Evolutionary conservation across 2,888 invertebrate genomes (phyloP), one percentile per base, ranked within the genome.

Genomic region (Apantesis nais): DNA sequence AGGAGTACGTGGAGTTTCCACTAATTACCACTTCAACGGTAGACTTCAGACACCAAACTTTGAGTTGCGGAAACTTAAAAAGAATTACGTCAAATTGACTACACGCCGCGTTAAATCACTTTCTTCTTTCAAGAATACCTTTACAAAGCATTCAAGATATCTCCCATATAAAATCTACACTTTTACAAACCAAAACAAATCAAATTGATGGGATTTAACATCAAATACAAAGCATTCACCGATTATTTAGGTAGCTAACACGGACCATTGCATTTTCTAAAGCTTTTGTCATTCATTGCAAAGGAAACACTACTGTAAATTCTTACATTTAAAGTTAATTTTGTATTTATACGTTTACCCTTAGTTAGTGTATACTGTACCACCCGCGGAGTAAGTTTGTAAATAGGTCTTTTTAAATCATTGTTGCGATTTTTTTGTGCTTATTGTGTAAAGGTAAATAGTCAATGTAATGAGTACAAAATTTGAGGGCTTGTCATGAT

Each of bases 301-400:
- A 55, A 0, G 4, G 14, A 77, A 66, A 29, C 64, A 60, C 4
- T 37, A 73, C 70, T 12, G 39, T 71, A 70, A 1, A 0, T 0
- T 0, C 8, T 7, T 0, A 0, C 0, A 0, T 1, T 0, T 71
- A 74, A 66, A 37, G 63, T 72, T 55, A 11, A 1, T 67, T 74
- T 79, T 78, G 11, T 25, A 29, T 52, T 29, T n/a, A 29, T 16
- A 3, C 22, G 14, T 7, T 16, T 1, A n/a, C 4, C 14, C 25
- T 22, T n/a, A 11, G 16, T 29, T 8, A 4, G 31, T n/a, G n/a
- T 60, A 34, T 29, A 63, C 22, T n/a, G 39, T 75, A 80, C 90
- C 90, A 89, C 89, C 90, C 90, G 90, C 86, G 75, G 89, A 68
- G 90, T 83, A 68, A 89, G 87, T 89, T 90, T 89, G 84, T 80